Percentiles rank a stretch among this genome's conserved stretches.
Conservation (phyloP, 1,140 invertebrate genomes). For the Hylaeus volcanicus region DNA sequence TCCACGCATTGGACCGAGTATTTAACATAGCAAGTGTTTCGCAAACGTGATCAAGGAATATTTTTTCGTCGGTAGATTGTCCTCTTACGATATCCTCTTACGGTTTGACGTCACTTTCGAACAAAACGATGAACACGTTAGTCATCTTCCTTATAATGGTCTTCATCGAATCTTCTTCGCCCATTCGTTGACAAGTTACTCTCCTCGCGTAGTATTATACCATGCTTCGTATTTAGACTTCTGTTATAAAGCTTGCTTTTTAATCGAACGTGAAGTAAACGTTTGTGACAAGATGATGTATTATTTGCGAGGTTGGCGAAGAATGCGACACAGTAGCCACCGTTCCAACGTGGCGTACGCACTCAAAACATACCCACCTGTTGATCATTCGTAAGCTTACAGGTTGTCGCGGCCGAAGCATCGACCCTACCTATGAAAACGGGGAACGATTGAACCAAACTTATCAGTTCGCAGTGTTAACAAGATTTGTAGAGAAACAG, state of each 20-base stretch:
- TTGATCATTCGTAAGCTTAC: slow-evolving; percentile 54
- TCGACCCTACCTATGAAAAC: not conserved
- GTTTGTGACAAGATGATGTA: not conserved
- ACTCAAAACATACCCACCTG: slow-evolving; percentile 52
- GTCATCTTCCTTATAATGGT: slow-evolving; percentile 74
- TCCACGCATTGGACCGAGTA: slow-evolving; percentile 1
- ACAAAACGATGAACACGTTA: slow-evolving; percentile 75
- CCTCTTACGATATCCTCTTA: slow-evolving; percentile 60
- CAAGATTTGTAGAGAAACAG: too few species aligned
- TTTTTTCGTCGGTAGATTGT: slow-evolving; percentile 21
- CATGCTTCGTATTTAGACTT: too few species aligned
- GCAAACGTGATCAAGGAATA: slow-evolving; percentile 19
- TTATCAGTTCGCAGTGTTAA: too few species aligned
- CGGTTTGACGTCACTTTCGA: slow-evolving; percentile 75
- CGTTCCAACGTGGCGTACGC: not conserved
- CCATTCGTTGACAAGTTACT: slow-evolving; percentile 4
- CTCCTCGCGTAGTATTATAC: not conserved
- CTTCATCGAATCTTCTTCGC: slow-evolving; percentile 57
- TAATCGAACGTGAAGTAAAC: not conserved
- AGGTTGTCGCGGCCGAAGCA: slow-evolving; percentile 39
- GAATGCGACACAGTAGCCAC: not conserved
- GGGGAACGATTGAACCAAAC: too few species aligned
- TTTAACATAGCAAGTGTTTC: not conserved
- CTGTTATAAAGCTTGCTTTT: not conserved
- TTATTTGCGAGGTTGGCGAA: not conserved